These are phyloP conservation scores for Cariama cristata DNA, from an alignment of 2,113 vertebrate species.

Conservation along the genomic window DNA sequence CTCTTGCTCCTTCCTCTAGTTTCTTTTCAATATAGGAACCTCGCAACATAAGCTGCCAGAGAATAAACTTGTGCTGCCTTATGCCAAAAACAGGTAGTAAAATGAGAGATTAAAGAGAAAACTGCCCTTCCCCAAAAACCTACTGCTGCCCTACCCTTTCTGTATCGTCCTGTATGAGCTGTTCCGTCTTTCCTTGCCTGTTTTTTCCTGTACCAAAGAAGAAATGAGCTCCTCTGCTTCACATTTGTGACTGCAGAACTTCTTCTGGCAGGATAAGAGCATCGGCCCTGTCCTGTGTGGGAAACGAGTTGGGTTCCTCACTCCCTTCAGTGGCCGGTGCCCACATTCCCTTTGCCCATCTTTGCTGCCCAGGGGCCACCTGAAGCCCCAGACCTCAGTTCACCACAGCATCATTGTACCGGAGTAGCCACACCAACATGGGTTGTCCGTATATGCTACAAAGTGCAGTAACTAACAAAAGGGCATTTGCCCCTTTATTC, in stretches of 20 bases:
- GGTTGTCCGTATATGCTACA: not conserved
- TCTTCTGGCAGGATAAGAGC: not conserved
- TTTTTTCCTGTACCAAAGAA: not conserved
- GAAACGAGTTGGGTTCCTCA: accelerated
- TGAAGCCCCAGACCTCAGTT: not conserved
- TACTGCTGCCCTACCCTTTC: not conserved
- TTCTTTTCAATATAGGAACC: not conserved
- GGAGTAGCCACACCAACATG: not conserved
- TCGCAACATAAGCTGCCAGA: not conserved
- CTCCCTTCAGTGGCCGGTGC: accelerated
- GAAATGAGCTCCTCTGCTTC: not conserved
- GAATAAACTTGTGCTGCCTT: not conserved
- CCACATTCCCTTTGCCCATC: not conserved
- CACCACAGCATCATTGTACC: accelerated
- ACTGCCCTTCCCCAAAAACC: not conserved
- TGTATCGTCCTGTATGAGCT: not conserved
- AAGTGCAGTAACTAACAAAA: not conserved
- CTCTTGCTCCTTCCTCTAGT: not conserved
- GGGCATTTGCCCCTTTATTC: not conserved
- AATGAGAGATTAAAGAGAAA: not conserved
- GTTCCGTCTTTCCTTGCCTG: not conserved
- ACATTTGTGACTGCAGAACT: not conserved
- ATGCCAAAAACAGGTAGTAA: not conserved
- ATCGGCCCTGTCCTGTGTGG: accelerated
- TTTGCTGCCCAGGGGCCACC: not conserved